Conservation (phyloP, 2,888 invertebrate genomes). For the Tipula vernalis region DNA sequence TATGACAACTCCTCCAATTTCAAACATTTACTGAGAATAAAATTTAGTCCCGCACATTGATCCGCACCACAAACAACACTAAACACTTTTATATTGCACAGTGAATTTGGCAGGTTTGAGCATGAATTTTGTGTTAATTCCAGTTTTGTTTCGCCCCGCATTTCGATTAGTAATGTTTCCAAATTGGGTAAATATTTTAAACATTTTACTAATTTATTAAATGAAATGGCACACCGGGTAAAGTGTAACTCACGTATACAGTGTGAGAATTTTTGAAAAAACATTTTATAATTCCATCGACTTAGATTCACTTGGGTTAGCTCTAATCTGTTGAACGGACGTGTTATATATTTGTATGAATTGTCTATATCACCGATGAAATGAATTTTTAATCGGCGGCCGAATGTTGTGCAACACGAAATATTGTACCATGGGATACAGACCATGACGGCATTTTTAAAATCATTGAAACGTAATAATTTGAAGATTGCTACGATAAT, state of each 20-base stretch:
- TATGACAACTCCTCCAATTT: not conserved
- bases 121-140: not conserved
- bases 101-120: not conserved
- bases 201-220: not conserved
- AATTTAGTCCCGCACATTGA: not conserved
- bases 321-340: not conserved
- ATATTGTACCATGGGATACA: not conserved
- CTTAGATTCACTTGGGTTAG: not conserved
- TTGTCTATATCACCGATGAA: not conserved
- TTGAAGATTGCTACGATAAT: not conserved
- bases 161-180: not conserved
- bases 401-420: not conserved
- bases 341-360: not conserved
- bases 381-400: not conserved
- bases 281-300: not conserved
- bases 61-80: not conserved
- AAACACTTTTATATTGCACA: not conserved
- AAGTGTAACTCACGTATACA: not conserved
- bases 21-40: not conserved
- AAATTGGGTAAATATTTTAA: not conserved
- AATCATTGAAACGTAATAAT: not conserved
- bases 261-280: not conserved
- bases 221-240: not conserved
- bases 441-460: not conserved
- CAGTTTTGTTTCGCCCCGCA: not conserved